phyloP scores from a whole-genome alignment of 2,888 invertebrate species.

The Xestia sexstrigata region DNA sequence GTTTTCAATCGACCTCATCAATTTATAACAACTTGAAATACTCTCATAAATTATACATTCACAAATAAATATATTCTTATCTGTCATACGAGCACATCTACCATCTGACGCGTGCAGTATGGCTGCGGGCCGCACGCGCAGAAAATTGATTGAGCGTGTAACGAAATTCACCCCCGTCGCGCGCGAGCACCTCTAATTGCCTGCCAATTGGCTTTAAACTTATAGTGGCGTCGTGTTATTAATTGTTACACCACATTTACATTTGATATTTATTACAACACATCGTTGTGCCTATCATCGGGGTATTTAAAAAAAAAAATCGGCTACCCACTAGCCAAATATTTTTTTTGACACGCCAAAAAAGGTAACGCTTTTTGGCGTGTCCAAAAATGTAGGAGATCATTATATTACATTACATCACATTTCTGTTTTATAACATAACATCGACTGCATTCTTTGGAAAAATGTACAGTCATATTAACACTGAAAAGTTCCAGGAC shows the following conservation, averaged over 20 bases:
- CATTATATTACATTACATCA: not conserved
- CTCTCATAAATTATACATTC: slow-evolving; percentile 70
- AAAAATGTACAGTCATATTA: not conserved
- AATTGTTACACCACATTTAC: slow-evolving; percentile 71
- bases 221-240: slow-evolving; percentile 74
- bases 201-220: slow-evolving; percentile 84
- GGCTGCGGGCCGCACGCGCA: slow-evolving; percentile 89
- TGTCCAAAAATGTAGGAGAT: not conserved
- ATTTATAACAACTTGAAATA: slow-evolving; percentile 31
- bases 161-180: slow-evolving; percentile 89
- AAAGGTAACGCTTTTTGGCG: not conserved
- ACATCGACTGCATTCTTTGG: too few species aligned
- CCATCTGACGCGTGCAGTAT: slow-evolving; percentile 90
- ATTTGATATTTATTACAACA: slow-evolving; percentile 61
- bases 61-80: slow-evolving; percentile 77
- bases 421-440: not conserved
- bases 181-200: slow-evolving; percentile 84
- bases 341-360: not conserved
- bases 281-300: slow-evolving; percentile 42
- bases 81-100: slow-evolving; percentile 77
- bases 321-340: not conserved
- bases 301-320: not conserved
- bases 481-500: not conserved
- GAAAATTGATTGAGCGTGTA: slow-evolving; percentile 90
- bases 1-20: slow-evolving; percentile 22